Evolutionary conservation across 2,797 vertebrate species (phyloP), one percentile per base, ranked within the genome.

Genomic region (Sus cebifrons): DNA sequence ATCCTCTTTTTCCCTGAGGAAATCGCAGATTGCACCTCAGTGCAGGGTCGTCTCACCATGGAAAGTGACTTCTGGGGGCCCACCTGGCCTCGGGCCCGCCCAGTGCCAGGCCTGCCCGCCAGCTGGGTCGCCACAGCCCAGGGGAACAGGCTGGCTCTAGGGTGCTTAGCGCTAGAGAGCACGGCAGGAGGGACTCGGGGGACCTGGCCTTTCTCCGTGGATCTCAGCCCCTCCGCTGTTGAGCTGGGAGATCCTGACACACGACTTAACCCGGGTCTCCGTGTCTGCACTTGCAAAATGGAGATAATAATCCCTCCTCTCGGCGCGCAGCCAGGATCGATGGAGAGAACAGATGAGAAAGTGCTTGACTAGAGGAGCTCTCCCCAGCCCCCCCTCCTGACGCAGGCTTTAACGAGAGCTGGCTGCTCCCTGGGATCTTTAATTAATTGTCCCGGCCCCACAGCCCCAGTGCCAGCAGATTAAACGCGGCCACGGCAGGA

Each of bases 381-480:
- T 75, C 56, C 49, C 86, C 65, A 20, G 58, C n/a, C 15, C 3
- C 60, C 54, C 20, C 11, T 32, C 54, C n/a, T 40, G 11, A 15
- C 4, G 10, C 5, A 2, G 49, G 73, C 17, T 68, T 95, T 86
- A 70, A 81, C 64, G 78, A 96, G 77, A 21, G 71, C 67, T 9
- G 25, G 75, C 75, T 75, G 86, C 92, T 79, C 70, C 87, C 74
- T n/a, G 78, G 93, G 88, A 44, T 91, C 89, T 81, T 95, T 92
- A 89, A 94, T 97, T 92, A 95, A 86, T 85, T 68, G 91, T 86
- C 86, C 68, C 12, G 6, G 84, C 56, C 91, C 40, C 44, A 14
- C 54, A 88, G 58, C 60, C 73, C 27, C 27, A 6, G 60, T 5
- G 52, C 95, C 40, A 0, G 70, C 56, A 60, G 94, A 74, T 74